Evolutionary conservation across 2,888 invertebrate species (phyloP), one percentile per base, ranked within the genome.

Genomic region (Julus scanicus): DNA sequence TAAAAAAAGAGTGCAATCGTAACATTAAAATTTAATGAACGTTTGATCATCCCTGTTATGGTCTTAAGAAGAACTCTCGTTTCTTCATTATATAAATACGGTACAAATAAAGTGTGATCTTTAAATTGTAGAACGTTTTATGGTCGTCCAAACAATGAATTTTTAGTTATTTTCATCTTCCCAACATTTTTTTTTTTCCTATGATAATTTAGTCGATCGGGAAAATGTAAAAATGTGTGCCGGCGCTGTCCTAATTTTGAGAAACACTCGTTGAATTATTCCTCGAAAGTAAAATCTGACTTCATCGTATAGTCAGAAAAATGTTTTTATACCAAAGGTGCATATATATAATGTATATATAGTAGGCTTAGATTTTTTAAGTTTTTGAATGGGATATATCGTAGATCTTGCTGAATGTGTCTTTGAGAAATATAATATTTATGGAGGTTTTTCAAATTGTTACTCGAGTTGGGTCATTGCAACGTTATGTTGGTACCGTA

Each of bases 321-420:
- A 71, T 71, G 9, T 13, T 80, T 71, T 80, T 80, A 80, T 80
- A 80, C 80, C 80, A 80, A 80, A 80, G 80, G 80, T 80, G 37
- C 80, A 80, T 80, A 71, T 80, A 71, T 29, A 80, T 37, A 39
- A 80, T 80, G 80, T 80, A 80, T 37, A 80, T 80, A 80, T 4
- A 15, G 37, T 80, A 80, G 80, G 37, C 15, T 37, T 37, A 80
- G 80, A 37, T 80, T 80, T 53, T 15, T 80, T 39, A 80, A 80
- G 15, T 37, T 37, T 71, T 11, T 80, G 80, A 80, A 39, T 80
- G 37, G 80, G 37, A 80, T 80, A 71, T 71, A 71, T 71, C 4
- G 2, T 80, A 37, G 37, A 80, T 13, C 37, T 80, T 80, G 37
- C 80, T 29, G 15, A 29, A 71, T 71, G 5, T 20, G 71, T 71